Evolutionary conservation across 2,888 invertebrate genomes (phyloP).

Genomic region (Lycaena phlaeas): DNA sequence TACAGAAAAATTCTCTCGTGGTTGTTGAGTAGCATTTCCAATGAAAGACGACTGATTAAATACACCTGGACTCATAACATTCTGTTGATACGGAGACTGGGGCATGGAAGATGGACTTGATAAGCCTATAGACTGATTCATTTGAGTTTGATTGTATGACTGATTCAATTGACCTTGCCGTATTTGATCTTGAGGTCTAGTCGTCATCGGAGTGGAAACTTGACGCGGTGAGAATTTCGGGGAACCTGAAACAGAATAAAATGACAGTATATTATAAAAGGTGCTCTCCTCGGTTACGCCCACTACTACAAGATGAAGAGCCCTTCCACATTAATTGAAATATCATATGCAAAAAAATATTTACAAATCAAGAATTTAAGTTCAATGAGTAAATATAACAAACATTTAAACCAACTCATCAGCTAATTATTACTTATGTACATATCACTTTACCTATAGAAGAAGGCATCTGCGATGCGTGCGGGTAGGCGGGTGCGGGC

Average conservation of each 20-base stretch:
- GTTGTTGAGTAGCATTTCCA: slow-evolving; percentile 50
- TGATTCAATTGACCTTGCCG: slow-evolving; percentile 47
- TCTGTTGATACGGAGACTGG: slow-evolving; percentile 48
- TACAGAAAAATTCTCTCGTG: slow-evolving; percentile 47
- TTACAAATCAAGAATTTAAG: no score
- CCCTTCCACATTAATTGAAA: no score
- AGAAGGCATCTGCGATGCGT: slow-evolving; percentile 39
- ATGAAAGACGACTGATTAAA: slow-evolving; percentile 54
- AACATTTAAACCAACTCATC: no score
- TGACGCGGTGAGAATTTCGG: slow-evolving; percentile 64
- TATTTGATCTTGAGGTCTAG: slow-evolving; percentile 44
- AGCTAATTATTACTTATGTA: no score
- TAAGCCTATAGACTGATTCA: slow-evolving; percentile 47
- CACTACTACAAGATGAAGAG: no score
- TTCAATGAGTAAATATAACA: no score
- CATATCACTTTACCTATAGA: slow-evolving; percentile 37
- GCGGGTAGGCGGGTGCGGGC: slow-evolving; percentile 36
- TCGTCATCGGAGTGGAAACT: slow-evolving; percentile 64
- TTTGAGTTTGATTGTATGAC: slow-evolving; percentile 42
- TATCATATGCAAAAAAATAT: no score
- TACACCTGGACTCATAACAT: slow-evolving; percentile 38
- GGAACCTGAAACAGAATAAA: slow-evolving; percentile 34
- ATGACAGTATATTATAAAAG: no score
- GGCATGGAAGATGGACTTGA: slow-evolving; percentile 42
- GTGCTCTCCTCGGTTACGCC: no score